These are phyloP conservation scores for Pinna nobilis DNA, from an alignment of 1,140 invertebrate species.

Conservation along the genomic window DNA sequence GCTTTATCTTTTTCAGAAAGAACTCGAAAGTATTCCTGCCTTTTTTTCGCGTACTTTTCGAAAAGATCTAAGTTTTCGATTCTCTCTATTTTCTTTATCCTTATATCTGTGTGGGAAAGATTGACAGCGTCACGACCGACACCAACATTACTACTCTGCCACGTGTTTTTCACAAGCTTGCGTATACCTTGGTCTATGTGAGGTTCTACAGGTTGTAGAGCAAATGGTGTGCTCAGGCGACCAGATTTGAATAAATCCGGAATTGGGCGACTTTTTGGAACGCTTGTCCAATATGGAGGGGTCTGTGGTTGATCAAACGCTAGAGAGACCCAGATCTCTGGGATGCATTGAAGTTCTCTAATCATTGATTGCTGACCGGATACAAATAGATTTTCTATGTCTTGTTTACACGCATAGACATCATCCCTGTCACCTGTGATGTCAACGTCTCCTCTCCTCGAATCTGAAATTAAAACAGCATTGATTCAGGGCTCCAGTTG, in stretches of 20 bases:
- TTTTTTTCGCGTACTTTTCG: constrained; percentile 30
- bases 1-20: constrained; percentile 2
- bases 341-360: background rate
- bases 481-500: background rate
- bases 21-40: constrained; percentile 21
- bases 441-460: background rate
- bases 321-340: constrained; percentile 9
- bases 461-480: constrained; percentile 1
- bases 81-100: constrained; percentile 37
- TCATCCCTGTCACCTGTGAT: constrained; percentile 9
- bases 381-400: background rate
- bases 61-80: constrained; percentile 45
- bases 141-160: constrained; percentile 34
- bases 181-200: constrained; percentile 15
- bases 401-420: background rate
- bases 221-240: background rate
- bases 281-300: constrained; percentile 22
- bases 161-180: constrained; percentile 35
- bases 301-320: constrained; percentile 14
- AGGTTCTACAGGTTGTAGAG: constrained; percentile 1
- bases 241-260: constrained; percentile 9
- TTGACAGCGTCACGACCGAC: constrained; percentile 38
- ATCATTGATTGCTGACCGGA: background rate
- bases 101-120: constrained; percentile 33
- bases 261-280: constrained; percentile 1